phyloP scores from a whole-genome alignment of 2,113 vertebrate species.

The Clarias macrocephalus region DNA sequence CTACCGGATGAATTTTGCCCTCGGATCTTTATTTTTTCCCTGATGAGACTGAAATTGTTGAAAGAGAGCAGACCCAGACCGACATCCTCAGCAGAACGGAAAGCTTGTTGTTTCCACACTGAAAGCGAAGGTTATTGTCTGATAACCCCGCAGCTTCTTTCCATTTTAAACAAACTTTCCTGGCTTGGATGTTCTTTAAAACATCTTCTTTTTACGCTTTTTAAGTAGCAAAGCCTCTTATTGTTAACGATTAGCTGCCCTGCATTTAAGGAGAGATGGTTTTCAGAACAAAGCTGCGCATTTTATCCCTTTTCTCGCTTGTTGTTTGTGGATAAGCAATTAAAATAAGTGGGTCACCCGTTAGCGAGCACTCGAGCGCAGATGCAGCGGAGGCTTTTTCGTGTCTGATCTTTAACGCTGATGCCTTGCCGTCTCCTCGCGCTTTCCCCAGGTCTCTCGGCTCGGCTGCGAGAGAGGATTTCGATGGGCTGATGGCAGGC shows the following conservation, averaged over 20 bases:
- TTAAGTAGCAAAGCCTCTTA: slow-evolving; percentile 62
- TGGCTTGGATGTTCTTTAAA: slow-evolving; percentile 62
- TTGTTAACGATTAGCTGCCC: slow-evolving; percentile 67
- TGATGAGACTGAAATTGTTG: slow-evolving; percentile 17
- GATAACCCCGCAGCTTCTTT: slow-evolving; percentile 40
- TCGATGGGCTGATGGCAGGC: slow-evolving; percentile 47
- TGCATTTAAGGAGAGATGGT: slow-evolving; percentile 64
- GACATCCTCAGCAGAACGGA: too few species aligned
- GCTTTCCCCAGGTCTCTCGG: slow-evolving; percentile 50
- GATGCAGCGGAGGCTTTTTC: slow-evolving; percentile 51
- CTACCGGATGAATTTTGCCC: background rate
- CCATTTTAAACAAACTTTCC: slow-evolving; percentile 55
- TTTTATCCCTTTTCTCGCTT: slow-evolving; percentile 62
- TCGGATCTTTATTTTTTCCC: slow-evolving; percentile 17
- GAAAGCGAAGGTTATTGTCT: slow-evolving; percentile 25
- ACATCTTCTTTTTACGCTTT: slow-evolving; percentile 72
- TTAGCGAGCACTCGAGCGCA: slow-evolving; percentile 64
- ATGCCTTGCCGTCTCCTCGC: slow-evolving; percentile 46
- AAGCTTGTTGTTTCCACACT: background rate
- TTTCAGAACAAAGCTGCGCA: slow-evolving; percentile 65
- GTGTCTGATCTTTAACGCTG: slow-evolving; percentile 60
- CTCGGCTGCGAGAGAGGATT: slow-evolving; percentile 35
- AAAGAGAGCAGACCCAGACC: background rate
- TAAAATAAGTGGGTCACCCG: slow-evolving; percentile 77
- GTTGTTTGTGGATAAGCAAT: slow-evolving; percentile 76